Base-by-base conservation (phyloP, 2,113 vertebrate species). In the Eupsittula cactorum region DNA sequence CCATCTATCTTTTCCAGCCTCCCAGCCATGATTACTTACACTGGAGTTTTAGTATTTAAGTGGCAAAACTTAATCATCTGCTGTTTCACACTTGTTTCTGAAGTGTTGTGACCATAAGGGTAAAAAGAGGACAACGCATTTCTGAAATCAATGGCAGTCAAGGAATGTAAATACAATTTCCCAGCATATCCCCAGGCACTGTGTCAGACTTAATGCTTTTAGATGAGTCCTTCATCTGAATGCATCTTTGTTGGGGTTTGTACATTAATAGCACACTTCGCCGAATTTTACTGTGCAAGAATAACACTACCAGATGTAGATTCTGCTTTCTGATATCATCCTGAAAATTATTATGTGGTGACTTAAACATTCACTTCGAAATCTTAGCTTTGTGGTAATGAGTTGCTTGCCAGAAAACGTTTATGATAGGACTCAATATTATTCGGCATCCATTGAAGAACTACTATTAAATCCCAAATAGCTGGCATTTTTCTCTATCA, bases 11-110 rank as follows among this genome's bases (percentile, higher is more conserved):
- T 70, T 86, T 65, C 23, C 44, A 81, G 21, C 44, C 35, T 92
- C 41, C 25, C 47, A 90, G 33, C 15, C 42, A 19, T 41, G 41
- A 59, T 81, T 83, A 33, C 60, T 93, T 78, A 82, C 25, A 64
- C 16, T 65, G 17, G 39, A 78, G 17, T 71, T 77, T 82, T 68
- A 42, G 46, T 53, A 94, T 88, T 67, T 55, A 76, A 78, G 60
- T 59, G 41, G 23, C 63, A 78, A 86, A 83, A 67, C 42, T 31
- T 75, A 79, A 70, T n/a, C 63, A 31, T 78, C 68, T 74, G 62
- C 77, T 69, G 41, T 64, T 97, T 86, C 75, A 84, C 50, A 53
- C 74, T 94, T 84, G 41, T 71, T 91, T 82, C 65, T 94, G 87
- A 78, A 74, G 70, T 68, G 63, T 25, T 83, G 60, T 47, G 39